Evolutionary conservation across 2,113 vertebrate genomes (phyloP).

Genomic region (Serinus canaria): DNA sequence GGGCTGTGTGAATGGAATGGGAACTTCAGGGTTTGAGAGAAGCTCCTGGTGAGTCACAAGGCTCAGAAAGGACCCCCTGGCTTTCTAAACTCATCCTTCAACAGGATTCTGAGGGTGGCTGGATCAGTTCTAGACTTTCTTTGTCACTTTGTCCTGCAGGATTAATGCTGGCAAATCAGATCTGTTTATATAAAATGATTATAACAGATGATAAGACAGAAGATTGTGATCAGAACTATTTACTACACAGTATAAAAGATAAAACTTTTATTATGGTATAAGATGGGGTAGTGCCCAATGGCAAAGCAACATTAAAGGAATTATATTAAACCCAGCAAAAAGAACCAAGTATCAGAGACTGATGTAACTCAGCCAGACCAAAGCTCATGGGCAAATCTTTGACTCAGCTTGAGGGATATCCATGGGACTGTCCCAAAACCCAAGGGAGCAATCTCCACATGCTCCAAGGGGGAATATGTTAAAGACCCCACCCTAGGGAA

Average conservation of each 20-base stretch:
- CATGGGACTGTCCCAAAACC: neutral
- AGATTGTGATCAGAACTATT: neutral
- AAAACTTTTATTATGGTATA: neutral
- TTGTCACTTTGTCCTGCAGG: neutral
- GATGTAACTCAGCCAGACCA: neutral
- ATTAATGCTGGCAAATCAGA: neutral
- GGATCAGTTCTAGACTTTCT: neutral
- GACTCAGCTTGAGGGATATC: accelerated
- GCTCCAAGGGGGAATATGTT: neutral
- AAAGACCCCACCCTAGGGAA: neutral
- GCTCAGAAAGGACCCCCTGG: neutral
- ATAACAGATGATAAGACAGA: neutral
- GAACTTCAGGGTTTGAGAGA: neutral
- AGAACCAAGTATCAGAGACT: neutral
- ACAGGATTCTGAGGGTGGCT: neutral
- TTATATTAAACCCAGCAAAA: neutral
- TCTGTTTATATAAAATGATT: neutral
- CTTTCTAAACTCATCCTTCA: neutral
- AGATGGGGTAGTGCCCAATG: accelerated
- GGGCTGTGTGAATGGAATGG: neutral
- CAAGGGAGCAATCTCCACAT: neutral
- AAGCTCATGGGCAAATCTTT: neutral
- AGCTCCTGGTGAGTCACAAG: neutral
- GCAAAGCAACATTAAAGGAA: neutral
- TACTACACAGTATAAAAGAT: neutral